Base-by-base conservation (phyloP, 2,797 vertebrate genomes). In the Ficedula albicollis region DNA sequence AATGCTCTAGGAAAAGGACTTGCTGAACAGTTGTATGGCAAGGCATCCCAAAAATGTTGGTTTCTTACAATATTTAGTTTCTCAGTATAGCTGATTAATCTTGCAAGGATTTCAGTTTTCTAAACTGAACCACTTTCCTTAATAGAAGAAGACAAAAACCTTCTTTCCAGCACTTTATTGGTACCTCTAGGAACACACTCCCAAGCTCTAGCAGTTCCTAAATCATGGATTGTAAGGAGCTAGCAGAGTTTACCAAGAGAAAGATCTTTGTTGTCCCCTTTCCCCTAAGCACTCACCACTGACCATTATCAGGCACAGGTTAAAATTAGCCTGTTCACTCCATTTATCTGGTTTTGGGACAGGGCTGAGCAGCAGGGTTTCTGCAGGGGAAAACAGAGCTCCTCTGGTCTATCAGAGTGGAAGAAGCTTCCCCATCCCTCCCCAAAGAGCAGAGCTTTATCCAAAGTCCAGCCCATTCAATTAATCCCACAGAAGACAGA, bases 131-230 rank as follows among this genome's bases (percentile, higher is more conserved):
- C 36, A 23, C 15, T 59, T 72, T 39, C 10, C 26, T 80, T 76
- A 66, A 41, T 34, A 75, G 51, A 18, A 10, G 23, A 68, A 84
- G n/a, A 55, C 1, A 68, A 72, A 84, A 38, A 1, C 14, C 26
- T 73, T 44, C 18, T 66, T 77, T 67, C 48, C 38, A 0, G 51
- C 32, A 43, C 0, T 1, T 79, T 23, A 11, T 68, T 2, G 0
- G 10, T 64, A 16, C 32, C 41, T 80, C 27, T 49, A 72, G 43
- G 43, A 56, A 3, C 67, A 49, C 43, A 25, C 8, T 38, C 27
- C 60, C 12, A 32, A 83, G 20, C 10, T 44, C 34, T 41, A 49
- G 29, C 44, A 41, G 7, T 64, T 76, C 34, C 27, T 52, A 56
- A 60, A 60, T 62, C 56, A 29, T 5, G 18, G 36, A 54, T 1